Evolutionary conservation across 2,113 vertebrate genomes (phyloP).

Genomic region (Pollachius pollachius): DNA sequence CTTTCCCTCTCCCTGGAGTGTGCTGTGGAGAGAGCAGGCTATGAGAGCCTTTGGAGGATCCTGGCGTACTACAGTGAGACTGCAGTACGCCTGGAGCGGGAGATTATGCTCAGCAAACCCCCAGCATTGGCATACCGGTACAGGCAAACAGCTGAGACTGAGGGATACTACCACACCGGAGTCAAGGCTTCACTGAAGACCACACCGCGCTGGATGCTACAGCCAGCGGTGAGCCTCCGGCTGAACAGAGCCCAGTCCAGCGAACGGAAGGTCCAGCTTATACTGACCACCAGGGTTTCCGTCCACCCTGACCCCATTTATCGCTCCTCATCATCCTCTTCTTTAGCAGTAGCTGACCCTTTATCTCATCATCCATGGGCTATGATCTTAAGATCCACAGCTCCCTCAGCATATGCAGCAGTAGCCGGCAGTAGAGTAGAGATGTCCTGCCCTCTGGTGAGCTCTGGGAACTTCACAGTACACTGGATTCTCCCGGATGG

Average conservation of each 20-base stretch:
- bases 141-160: conserved; percentile 76
- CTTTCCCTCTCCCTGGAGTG: conserved; percentile 81
- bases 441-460: conserved; percentile 78
- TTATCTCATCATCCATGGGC: conserved; percentile 76
- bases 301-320: conserved; percentile 50
- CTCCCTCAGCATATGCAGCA: conserved; percentile 51
- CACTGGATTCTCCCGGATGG: conserved; percentile 86
- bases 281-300: conserved; percentile 72
- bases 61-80: conserved; percentile 93
- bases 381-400: conserved; percentile 74
- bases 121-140: conserved; percentile 77
- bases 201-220: conserved; percentile 84
- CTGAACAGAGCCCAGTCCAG: conserved; percentile 83
- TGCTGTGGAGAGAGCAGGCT: conserved; percentile 76
- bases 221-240: conserved; percentile 79
- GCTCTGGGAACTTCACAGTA: conserved; percentile 75
- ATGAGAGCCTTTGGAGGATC: conserved; percentile 89
- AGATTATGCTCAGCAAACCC: conserved; percentile 72
- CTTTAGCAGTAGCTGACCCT: conserved; percentile 10
- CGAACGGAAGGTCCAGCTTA: conserved; percentile 75
- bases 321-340: conserved; percentile 3
- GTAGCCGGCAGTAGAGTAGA: conserved; percentile 71
- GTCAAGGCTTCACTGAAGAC: conserved; percentile 78
- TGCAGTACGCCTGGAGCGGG: conserved; percentile 80
- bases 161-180: conserved; percentile 87